Conservation (phyloP, 2,113 vertebrate species). For the Coregonus clupeaformis region DNA sequence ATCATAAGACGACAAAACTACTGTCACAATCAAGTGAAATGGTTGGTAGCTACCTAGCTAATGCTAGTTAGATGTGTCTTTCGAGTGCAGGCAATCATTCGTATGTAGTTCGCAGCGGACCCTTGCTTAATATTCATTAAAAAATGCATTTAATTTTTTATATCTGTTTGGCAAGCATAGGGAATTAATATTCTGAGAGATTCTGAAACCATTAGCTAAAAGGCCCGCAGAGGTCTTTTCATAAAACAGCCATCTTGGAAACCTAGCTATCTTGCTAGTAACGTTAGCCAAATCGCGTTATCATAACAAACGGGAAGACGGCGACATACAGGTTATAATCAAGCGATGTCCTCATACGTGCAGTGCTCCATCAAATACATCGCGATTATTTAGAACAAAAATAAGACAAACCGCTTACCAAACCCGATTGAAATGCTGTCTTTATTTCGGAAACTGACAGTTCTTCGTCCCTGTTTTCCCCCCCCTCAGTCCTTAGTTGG, state of each 20-base stretch:
- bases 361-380: neutral
- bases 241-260: slow-evolving; percentile 53
- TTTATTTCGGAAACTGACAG: slow-evolving; percentile 24
- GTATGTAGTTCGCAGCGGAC: too few relatives aligned
- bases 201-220: neutral
- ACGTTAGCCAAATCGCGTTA: slow-evolving; percentile 14
- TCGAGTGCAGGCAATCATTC: too few relatives aligned
- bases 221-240: slow-evolving; percentile 17
- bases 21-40: too few relatives aligned
- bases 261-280: slow-evolving; percentile 21
- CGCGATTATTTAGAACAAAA: neutral
- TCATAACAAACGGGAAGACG: slow-evolving; percentile 38
- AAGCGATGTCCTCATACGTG: too few relatives aligned
- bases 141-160: too few relatives aligned
- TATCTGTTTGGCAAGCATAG: too few relatives aligned
- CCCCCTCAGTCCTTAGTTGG: slow-evolving; percentile 35
- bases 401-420: slow-evolving; percentile 22
- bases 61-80: too few relatives aligned
- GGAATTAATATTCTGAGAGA: neutral
- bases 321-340: slow-evolving; percentile 1
- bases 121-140: too few relatives aligned
- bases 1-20: too few relatives aligned
- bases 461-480: slow-evolving; percentile 11
- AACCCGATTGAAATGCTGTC: slow-evolving; percentile 7
- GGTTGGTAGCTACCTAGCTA: too few relatives aligned